These are phyloP conservation scores for Eupithecia inturbata DNA, from an alignment of 2,888 invertebrate species.

Conservation along the genomic window DNA sequence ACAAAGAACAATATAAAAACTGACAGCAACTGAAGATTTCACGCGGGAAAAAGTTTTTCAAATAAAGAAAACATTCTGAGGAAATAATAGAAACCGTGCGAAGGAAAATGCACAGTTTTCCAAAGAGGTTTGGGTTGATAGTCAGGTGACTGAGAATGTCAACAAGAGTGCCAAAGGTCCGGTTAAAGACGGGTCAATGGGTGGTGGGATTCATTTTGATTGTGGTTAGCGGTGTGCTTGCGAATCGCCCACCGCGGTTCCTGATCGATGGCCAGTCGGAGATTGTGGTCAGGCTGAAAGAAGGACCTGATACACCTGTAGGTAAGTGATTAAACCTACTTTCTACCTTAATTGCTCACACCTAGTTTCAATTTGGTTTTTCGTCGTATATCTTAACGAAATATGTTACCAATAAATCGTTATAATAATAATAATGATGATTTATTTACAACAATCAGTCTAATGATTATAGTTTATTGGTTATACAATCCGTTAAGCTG, in stretches of 20 bases:
- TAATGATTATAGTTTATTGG: not conserved
- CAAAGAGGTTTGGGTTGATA: constrained; percentile 30
- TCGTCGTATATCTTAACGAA: too few relatives aligned
- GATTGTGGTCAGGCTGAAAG: constrained; percentile 94
- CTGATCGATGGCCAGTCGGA: constrained; percentile 94
- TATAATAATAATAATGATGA: too few relatives aligned
- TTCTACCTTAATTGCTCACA: not conserved
- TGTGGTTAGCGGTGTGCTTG: constrained; percentile 56
- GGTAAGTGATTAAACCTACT: constrained; percentile 84
- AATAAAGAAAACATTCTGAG: constrained; percentile 13
- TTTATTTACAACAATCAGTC: not conserved
- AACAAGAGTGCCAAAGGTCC: constrained; percentile 63
- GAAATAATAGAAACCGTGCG: constrained; percentile 29
- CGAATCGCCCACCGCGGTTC: constrained; percentile 94
- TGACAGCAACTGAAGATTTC: not conserved
- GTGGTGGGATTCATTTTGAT: constrained; percentile 54
- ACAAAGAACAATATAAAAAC: constrained; percentile 14
- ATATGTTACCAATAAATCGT: too few relatives aligned
- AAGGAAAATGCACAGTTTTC: constrained; percentile 34
- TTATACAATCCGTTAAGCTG: not conserved
- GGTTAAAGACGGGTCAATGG: constrained; percentile 71
- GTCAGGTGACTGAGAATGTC: constrained; percentile 51
- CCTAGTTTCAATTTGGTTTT: not conserved
- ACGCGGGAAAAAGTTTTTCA: constrained; percentile 4
- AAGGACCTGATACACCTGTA: constrained; percentile 92